Evolutionary conservation across 2,113 vertebrate species (phyloP).

Genomic region (Nibea albiflora): DNA sequence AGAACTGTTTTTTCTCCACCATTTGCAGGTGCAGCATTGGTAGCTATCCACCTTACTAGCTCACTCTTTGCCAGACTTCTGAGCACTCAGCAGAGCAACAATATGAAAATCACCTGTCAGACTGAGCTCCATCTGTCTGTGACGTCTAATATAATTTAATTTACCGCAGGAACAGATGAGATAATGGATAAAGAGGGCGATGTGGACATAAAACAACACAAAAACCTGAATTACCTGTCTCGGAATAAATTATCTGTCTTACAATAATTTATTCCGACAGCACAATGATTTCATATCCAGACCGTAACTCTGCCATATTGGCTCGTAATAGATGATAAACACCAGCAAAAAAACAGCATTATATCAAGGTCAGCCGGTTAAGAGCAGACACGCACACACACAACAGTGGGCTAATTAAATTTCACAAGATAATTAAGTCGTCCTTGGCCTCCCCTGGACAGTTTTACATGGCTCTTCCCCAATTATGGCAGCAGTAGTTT

Average conservation of each 20-base stretch:
- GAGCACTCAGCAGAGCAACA: constrained; percentile 5
- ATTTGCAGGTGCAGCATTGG: too few relatives aligned
- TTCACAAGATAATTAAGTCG: constrained; percentile 72
- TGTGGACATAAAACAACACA: constrained; percentile 8
- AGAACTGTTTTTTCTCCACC: too few relatives aligned
- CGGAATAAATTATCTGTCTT: background rate
- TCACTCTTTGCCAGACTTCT: background rate
- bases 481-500: constrained; percentile 63
- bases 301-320: constrained; percentile 30
- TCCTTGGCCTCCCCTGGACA: constrained; percentile 62
- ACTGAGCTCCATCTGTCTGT: background rate
- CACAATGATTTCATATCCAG: constrained; percentile 31
- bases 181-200: background rate
- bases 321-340: constrained; percentile 50
- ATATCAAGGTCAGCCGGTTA: constrained; percentile 58
- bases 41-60: too few relatives aligned
- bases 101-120: constrained; percentile 27
- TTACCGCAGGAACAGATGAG: background rate
- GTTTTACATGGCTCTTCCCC: constrained; percentile 64
- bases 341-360: constrained; percentile 26
- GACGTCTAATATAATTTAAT: constrained; percentile 1
- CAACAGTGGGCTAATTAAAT: constrained; percentile 69
- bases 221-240: background rate
- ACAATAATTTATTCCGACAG: constrained; percentile 31
- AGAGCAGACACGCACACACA: constrained; percentile 39